Evolutionary conservation across 2,113 vertebrate species (phyloP).

Genomic region (Dipodomys stephensi): DNA sequence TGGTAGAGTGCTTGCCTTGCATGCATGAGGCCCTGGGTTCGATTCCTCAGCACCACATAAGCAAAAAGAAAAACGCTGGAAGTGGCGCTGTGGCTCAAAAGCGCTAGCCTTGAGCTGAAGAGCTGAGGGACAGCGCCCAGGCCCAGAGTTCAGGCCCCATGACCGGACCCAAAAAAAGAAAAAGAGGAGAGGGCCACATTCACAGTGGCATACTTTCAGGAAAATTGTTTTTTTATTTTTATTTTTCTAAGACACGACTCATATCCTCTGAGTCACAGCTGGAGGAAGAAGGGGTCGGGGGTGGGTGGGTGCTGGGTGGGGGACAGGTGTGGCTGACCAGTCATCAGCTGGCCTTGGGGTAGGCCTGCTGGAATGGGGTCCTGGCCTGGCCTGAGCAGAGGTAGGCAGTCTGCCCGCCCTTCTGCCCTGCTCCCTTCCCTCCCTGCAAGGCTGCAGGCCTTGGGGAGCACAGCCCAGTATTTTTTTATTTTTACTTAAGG

Average conservation of each 20-base stretch:
- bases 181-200: not conserved
- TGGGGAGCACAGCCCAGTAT: not conserved
- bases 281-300: constrained; percentile 45
- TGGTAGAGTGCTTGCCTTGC: too few species aligned
- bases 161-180: too few species aligned
- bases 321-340: constrained; percentile 44
- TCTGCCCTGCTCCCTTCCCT: not conserved
- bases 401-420: not conserved
- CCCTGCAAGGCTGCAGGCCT: not conserved
- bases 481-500: constrained; percentile 5
- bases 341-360: constrained; percentile 60
- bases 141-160: too few species aligned
- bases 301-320: constrained; percentile 36
- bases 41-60: too few species aligned
- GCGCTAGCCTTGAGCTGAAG: too few species aligned
- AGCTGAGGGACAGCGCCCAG: too few species aligned
- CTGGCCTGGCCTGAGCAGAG: not conserved
- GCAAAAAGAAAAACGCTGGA: too few species aligned
- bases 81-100: too few species aligned
- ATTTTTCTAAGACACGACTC: constrained; percentile 81
- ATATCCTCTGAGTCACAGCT: constrained; percentile 87
- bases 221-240: constrained; percentile 25
- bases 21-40: too few species aligned
- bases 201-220: constrained; percentile 32
- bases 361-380: not conserved